Conservation (phyloP, 2,113 vertebrate genomes). For the Serilophus lunatus region DNA sequence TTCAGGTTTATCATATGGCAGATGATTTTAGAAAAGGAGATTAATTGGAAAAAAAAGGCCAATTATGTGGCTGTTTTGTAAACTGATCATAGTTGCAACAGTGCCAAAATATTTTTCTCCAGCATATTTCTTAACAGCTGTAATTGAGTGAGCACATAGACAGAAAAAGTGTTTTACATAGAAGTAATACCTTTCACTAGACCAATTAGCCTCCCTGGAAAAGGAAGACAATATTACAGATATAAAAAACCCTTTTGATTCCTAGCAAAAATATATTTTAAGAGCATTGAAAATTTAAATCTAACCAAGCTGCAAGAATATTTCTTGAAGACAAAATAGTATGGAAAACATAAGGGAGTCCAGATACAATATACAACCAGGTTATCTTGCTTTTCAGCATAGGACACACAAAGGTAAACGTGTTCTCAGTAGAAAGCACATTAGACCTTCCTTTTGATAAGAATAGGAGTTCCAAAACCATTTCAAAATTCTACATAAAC, state of each 20-base stretch:
- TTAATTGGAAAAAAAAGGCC: not conserved
- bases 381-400: not conserved
- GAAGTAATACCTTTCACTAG: not conserved
- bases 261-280: not conserved
- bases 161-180: not conserved
- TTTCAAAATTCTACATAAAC: not conserved
- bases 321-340: not conserved
- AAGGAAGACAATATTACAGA: not conserved
- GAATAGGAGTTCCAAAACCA: not conserved
- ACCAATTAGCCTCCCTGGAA: not conserved
- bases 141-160: not conserved
- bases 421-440: not conserved
- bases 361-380: not conserved
- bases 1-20: not conserved
- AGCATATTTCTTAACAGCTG: not conserved
- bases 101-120: not conserved
- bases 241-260: not conserved
- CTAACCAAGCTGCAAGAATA: not conserved
- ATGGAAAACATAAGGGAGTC: not conserved
- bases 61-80: not conserved
- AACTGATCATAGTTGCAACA: not conserved
- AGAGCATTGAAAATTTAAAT: not conserved
- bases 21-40: not conserved
- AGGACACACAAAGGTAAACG: not conserved
- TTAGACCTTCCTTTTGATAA: not conserved